Evolutionary conservation across 2,113 vertebrate genomes (phyloP), one percentile per base, ranked within the genome.

Genomic region (Tachysurus fulvidraco): DNA sequence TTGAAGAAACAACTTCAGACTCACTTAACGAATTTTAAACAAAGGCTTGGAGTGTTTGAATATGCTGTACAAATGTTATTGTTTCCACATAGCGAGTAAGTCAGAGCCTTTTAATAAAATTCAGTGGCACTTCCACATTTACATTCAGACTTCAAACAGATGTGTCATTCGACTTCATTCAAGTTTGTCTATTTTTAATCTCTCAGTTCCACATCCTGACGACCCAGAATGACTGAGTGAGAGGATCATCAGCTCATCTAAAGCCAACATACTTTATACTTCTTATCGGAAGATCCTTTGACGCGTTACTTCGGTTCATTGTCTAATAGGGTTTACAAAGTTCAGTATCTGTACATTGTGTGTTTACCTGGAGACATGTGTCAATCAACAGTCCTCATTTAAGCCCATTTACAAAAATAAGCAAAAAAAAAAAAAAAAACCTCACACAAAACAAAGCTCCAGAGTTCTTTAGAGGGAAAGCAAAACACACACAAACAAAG

Each of bases 11-110:
- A 28, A 41, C 55, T 60, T 86, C 12, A 17, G 60, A 55, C 64
- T 59, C 67, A 44, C 21, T 55, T 41, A 46, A 81, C 60, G 85
- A 81, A 73, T 86, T 81, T 54, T 86, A 86, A 86, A 86, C 85
- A 86, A 57, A 73, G 36, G 78, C 78, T 86, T 86, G 23, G 44
- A 60, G 78, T 55, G 78, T 41, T 36, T 44, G 36, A 60, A 36
- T 41, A 77, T 81, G 36, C 25, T 46, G 62, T 21, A 19, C 25
- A 81, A 81, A 81, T 86, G 78, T 86, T 86, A 86, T 71, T 86
- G 77, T 52, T 71, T 59, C 78, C 65, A 81, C 50, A 69, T 65
- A 86, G 67, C 23, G 25, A 36, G 46, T 55, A 67, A 28, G 77
- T 28, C 78, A 44, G 54, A 13, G 50, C 19, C 50, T 80, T 50